Base-by-base conservation (phyloP, 2,113 vertebrate species). In the Diadophis punctatus region DNA sequence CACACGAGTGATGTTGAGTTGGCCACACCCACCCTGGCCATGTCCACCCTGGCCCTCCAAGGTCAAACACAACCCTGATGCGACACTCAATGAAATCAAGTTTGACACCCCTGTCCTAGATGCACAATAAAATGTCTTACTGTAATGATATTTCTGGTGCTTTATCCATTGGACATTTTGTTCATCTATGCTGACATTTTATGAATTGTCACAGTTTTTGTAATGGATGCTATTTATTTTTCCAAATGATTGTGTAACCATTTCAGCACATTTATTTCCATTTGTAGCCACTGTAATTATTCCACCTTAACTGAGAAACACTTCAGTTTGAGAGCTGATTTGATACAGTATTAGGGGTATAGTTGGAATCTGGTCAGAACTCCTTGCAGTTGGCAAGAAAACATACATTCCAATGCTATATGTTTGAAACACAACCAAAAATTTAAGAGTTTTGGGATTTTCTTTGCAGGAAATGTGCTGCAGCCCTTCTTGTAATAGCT, bases 261-360 rank as follows among this genome's bases (percentile, higher is more conserved):
- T 68, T 74, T 2, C 5, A 46, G 12, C 39, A 68, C 0, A 0
- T 23, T 92, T 30, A 80, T 80, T 80, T 43, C 18, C 74, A 80
- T 80, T 43, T 90, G 3, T 91, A n/a, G 8, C 58, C 8, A 8
- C 63, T 68, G 52, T 27, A 92, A 88, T 90, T 89, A 8, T 90
- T 22, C 8, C 18, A 0, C 20, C 86, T 48, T 49, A 63, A 94
- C 53, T 30, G 39, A 89, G 23, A 22, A 0, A 8, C 16, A n/a
- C 0, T 90, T 60, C 34, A 39, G 25, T n/a, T 89, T 0, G 0
- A 53, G 63, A 86, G n/a, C 11, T 58, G 25, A 74, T 25, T 1
- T 48, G 51, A 20, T 84, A 34, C n/a, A 43, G 20, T 34, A 12
- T 48, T 43, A 56, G 34, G 46, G 58, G 27, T 68, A 48, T 10